phyloP scores from a whole-genome alignment of 1,140 invertebrate genomes.

The Hylyphantes graminicola region DNA sequence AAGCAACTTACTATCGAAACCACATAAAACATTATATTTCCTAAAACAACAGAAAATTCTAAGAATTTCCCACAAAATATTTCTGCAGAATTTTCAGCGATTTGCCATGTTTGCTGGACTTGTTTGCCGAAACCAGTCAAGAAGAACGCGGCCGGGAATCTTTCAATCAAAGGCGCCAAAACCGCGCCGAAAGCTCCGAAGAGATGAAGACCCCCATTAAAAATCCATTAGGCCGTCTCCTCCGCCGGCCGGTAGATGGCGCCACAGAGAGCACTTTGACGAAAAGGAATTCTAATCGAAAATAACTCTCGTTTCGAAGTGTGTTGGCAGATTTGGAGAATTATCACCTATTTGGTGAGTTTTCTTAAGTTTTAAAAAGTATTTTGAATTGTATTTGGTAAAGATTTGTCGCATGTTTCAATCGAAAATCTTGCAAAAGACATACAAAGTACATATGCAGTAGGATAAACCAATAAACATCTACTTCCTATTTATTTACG shows the following conservation, averaged over 20 bases:
- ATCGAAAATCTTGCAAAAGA: no score
- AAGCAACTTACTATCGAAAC: background rate
- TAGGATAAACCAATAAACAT: no score
- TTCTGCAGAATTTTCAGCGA: conserved; percentile 41
- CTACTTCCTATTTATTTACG: no score
- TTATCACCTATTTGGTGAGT: no score
- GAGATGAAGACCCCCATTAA: conserved; percentile 40
- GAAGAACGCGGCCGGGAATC: conserved; percentile 7
- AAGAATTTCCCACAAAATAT: background rate
- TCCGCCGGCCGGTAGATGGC: conserved; percentile 35
- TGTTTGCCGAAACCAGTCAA: background rate
- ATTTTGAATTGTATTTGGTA: no score
- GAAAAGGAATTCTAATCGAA: conserved; percentile 15
- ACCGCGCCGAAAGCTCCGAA: background rate
- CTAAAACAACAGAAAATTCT: background rate
- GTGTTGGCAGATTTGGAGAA: no score
- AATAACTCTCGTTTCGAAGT: background rate
- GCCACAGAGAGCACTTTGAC: conserved; percentile 16
- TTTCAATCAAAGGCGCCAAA: conserved; percentile 16
- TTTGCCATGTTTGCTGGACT: background rate
- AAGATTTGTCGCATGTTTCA: no score
- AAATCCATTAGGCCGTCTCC: conserved; percentile 54
- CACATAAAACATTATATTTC: background rate
- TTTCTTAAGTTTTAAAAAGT: no score
- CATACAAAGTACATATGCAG: no score